phyloP scores from a whole-genome alignment of 1,140 invertebrate species.

The Orchestia grillus region DNA sequence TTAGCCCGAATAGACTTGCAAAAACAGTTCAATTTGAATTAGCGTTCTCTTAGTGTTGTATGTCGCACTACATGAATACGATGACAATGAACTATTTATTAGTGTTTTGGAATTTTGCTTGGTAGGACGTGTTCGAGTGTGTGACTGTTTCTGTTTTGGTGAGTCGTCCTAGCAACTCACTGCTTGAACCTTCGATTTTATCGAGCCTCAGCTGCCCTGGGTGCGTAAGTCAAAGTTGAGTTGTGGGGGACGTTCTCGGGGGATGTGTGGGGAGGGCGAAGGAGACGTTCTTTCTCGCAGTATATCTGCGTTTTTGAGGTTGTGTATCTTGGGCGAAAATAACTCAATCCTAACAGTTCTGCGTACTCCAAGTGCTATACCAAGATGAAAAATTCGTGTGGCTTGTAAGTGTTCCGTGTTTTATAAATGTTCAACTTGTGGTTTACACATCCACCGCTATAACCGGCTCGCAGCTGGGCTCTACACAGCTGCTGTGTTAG shows the following conservation, averaged over 20 bases:
- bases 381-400: too few relatives aligned
- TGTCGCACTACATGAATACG: neutral
- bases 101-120: neutral
- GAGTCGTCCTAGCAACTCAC: constrained; percentile 5
- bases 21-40: too few relatives aligned
- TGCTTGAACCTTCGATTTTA: neutral
- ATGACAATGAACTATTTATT: neutral
- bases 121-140: neutral
- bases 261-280: too few relatives aligned
- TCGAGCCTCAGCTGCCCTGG: neutral
- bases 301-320: neutral
- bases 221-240: neutral
- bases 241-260: neutral
- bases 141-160: neutral
- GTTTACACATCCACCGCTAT: neutral
- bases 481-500: neutral
- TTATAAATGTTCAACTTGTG: neutral
- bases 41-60: neutral
- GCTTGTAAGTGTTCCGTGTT: neutral
- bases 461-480: neutral
- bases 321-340: too few relatives aligned
- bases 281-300: neutral
- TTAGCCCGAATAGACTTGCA: too few relatives aligned
- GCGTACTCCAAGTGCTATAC: too few relatives aligned
- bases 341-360: too few relatives aligned